Evolutionary conservation across 1,140 invertebrate species (phyloP).

Genomic region (Neodiprion fabricii): DNA sequence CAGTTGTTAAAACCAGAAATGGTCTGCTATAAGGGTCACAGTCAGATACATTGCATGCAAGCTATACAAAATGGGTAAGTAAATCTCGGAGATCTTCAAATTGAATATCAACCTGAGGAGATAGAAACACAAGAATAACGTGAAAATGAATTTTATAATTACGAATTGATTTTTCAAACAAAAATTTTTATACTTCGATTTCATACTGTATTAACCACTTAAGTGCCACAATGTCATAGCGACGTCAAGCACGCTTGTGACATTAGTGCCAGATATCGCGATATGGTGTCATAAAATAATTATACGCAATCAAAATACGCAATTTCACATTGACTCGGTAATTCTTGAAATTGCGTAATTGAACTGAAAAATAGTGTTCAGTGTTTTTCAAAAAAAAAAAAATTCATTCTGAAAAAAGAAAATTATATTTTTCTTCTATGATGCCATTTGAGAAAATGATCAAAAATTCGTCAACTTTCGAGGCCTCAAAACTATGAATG

Average conservation of each 20-base stretch:
- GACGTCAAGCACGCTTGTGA: no score
- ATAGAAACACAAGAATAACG: neutral
- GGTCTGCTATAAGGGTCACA: slow-evolving; percentile 83
- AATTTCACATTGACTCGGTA: no score
- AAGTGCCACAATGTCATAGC: no score
- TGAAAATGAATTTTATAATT: neutral
- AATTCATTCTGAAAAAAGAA: neutral
- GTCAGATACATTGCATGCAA: slow-evolving; percentile 91
- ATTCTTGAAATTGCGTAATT: no score
- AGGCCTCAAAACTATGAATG: no score
- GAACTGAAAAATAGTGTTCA: no score
- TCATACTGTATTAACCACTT: no score
- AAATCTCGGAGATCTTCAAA: neutral
- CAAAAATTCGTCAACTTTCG: slow-evolving; percentile 9
- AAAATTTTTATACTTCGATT: neutral
- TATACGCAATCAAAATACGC: no score
- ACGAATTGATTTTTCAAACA: neutral
- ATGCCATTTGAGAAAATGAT: slow-evolving; percentile 6
- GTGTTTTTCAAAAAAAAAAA: neutral
- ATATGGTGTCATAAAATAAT: no score
- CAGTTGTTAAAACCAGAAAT: slow-evolving; percentile 89
- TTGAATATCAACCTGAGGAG: slow-evolving; percentile 14
- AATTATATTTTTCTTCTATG: neutral
- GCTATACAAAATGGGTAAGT: slow-evolving; percentile 72
- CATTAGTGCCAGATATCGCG: no score